phyloP scores from a whole-genome alignment of 2,797 vertebrate genomes.

The Sebastes minor region DNA sequence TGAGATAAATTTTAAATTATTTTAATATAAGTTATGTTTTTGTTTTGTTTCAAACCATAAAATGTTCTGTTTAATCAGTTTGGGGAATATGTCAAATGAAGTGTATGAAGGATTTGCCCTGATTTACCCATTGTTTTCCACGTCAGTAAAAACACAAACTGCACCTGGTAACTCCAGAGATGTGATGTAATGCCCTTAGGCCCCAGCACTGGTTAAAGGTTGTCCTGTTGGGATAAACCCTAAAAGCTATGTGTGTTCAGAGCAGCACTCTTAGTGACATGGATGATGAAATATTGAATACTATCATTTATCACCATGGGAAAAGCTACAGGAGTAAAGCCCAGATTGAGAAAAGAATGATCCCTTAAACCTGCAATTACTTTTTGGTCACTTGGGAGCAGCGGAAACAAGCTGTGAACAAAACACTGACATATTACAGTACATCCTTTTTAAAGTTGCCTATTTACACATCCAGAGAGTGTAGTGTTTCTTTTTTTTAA shows the following conservation, averaged over 20 bases:
- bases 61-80: not conserved
- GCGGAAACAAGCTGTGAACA: not conserved
- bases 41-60: not conserved
- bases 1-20: constrained; percentile 1
- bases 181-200: no score
- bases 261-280: not conserved
- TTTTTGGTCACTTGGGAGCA: not conserved
- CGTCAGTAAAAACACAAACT: constrained; percentile 22
- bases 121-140: constrained; percentile 1
- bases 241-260: no score
- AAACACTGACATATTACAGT: not conserved
- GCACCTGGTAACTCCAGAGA: not conserved
- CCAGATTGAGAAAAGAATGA: not conserved
- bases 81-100: not conserved
- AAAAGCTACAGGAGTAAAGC: not conserved
- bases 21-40: constrained; percentile 1
- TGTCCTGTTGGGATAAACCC: no score
- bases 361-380: not conserved
- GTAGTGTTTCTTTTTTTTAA: not conserved
- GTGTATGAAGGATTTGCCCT: not conserved
- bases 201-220: no score
- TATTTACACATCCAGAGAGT: no score
- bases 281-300: not conserved
- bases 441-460: no score
- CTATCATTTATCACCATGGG: not conserved